Percentiles rank a stretch among this genome's conserved stretches.
phyloP scores from a whole-genome alignment of 2,888 invertebrate species.

The Nomada fabriciana region DNA sequence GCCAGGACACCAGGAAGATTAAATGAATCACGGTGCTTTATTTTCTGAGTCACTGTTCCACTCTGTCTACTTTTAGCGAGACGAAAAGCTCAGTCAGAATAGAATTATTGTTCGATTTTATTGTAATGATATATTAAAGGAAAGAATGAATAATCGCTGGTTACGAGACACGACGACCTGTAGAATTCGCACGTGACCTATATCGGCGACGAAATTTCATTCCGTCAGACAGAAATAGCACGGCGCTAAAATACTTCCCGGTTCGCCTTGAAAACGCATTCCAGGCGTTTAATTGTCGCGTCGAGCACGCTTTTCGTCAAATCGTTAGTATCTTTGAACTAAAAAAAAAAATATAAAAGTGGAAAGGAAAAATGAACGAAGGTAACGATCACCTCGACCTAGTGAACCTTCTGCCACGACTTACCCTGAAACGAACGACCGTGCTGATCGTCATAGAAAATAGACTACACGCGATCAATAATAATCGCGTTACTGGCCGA shows the following conservation, averaged over 20 bases:
- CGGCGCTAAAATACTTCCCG: constrained; percentile 71
- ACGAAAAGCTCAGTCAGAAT: neutral
- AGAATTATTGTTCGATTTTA: neutral
- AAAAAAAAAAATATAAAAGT: neutral
- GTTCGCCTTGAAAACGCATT: constrained; percentile 70
- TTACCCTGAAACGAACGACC: neutral
- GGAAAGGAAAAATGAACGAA: too few species aligned
- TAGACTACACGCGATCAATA: constrained; percentile 6
- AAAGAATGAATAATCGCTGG: neutral
- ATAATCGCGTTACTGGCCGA: neutral
- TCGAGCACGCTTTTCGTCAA: neutral
- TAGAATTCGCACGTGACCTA: constrained; percentile 73
- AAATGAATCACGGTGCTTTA: constrained; percentile 7
- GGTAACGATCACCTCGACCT: neutral
- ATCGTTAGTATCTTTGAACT: neutral
- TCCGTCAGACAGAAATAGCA: constrained; percentile 75
- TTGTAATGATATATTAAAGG: neutral
- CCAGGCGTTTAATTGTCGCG: constrained; percentile 42
- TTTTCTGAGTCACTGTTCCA: neutral
- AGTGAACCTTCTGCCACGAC: neutral
- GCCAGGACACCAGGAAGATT: neutral
- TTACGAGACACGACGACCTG: constrained; percentile 34
- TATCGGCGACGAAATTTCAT: constrained; percentile 74
- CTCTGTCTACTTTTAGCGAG: too few species aligned
- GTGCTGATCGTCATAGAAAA: neutral